These are phyloP conservation scores for Lepidostoma basale DNA, from an alignment of 1,140 invertebrate species.

Conservation along the genomic window DNA sequence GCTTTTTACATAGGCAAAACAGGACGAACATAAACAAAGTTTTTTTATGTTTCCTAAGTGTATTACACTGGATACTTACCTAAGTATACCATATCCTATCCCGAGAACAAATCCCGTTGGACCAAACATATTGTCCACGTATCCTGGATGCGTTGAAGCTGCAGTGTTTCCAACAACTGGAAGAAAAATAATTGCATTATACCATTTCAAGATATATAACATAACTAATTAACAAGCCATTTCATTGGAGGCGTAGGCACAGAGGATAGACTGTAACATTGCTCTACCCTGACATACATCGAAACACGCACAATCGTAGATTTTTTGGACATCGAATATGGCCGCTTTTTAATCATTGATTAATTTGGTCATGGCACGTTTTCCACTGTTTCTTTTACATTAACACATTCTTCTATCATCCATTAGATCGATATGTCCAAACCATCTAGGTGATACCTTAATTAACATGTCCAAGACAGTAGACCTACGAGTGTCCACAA, in stretches of 20 bases:
- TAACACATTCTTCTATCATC: too few species aligned
- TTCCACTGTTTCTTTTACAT: too few species aligned
- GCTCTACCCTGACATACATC: neutral
- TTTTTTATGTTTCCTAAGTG: too few species aligned
- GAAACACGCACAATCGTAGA: neutral
- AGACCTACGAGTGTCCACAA: too few species aligned
- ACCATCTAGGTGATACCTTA: too few species aligned
- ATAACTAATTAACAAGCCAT: neutral
- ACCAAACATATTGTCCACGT: slow-evolving; percentile 9
- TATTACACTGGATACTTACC: slow-evolving; percentile 8
- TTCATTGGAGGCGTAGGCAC: neutral
- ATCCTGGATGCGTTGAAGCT: slow-evolving; percentile 2
- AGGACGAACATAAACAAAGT: too few species aligned
- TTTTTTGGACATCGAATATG: neutral
- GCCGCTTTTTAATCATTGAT: neutral
- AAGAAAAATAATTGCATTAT: slow-evolving; percentile 7
- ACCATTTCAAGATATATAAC: neutral
- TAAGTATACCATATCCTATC: slow-evolving; percentile 18
- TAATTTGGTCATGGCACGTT: too few species aligned
- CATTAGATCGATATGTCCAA: too few species aligned
- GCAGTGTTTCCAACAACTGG: neutral
- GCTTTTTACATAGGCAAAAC: too few species aligned
- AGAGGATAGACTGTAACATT: too few species aligned
- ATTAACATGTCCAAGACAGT: too few species aligned
- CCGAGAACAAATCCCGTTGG: slow-evolving; percentile 9